Conservation (phyloP, 1,140 invertebrate species). For the Chrysomallon squamiferum region DNA sequence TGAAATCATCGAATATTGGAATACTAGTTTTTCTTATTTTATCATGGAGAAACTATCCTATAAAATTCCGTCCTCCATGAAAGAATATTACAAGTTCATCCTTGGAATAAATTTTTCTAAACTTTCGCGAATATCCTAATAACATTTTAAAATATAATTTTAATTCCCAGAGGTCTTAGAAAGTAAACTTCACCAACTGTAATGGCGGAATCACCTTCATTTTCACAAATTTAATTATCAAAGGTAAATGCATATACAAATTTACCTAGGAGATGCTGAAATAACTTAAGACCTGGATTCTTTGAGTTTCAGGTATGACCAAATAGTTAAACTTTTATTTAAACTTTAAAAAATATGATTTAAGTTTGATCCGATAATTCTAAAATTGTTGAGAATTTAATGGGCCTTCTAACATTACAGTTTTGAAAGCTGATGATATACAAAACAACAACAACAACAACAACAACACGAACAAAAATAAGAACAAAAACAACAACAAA, state of each 20-base stretch:
- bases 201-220: conserved; percentile 35
- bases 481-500: too few species aligned
- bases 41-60: conserved; percentile 16
- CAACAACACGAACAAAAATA: too few species aligned
- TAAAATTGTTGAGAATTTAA: too few species aligned
- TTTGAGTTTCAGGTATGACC: conserved; percentile 22
- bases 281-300: conserved; percentile 19
- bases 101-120: neutral
- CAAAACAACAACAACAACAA: too few species aligned
- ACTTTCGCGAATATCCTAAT: neutral
- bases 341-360: too few species aligned
- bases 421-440: too few species aligned
- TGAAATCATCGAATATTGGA: conserved; percentile 11
- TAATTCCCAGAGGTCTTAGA: conserved; percentile 12
- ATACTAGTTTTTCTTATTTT: conserved; percentile 4
- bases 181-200: conserved; percentile 23
- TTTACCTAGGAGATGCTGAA: conserved; percentile 5
- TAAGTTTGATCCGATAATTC: too few species aligned
- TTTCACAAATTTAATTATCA: conserved; percentile 19
- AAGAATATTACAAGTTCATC: conserved; percentile 1
- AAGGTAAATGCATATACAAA: conserved; percentile 22
- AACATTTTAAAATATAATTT: conserved; percentile 20
- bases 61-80: conserved; percentile 29
- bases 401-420: too few species aligned
- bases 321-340: too few species aligned